A percentile compares a stretch with the other conserved stretches of the same genome.
Conservation (phyloP, 2,797 vertebrate species). For the Acanthiza pusilla region DNA sequence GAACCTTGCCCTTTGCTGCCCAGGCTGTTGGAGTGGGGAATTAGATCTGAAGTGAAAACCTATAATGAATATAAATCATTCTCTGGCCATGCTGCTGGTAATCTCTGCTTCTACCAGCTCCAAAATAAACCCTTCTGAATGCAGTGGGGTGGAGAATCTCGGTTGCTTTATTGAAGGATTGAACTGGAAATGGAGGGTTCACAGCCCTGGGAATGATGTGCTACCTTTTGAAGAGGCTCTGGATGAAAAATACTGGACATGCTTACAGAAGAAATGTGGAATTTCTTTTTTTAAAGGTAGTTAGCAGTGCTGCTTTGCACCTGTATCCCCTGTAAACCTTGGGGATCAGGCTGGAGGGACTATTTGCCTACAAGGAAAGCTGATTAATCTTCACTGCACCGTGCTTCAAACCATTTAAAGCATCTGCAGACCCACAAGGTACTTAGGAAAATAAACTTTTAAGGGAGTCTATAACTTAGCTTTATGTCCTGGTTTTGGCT, state of each 20-base stretch:
- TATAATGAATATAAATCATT: neutral
- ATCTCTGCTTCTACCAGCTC: neutral
- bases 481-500: neutral
- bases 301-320: neutral
- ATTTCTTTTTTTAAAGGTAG: neutral
- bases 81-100: neutral
- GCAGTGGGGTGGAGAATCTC: neutral
- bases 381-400: neutral
- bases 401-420: neutral
- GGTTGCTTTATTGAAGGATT: neutral
- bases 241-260: neutral
- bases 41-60: neutral
- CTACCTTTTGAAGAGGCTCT: neutral
- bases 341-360: neutral
- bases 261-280: neutral
- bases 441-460: neutral
- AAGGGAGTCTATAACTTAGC: neutral
- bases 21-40: neutral
- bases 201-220: no score
- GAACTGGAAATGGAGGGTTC: neutral
- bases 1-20: neutral
- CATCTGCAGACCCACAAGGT: neutral
- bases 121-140: neutral
- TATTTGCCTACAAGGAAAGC: neutral
- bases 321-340: neutral